Base-by-base conservation (phyloP, 2,113 vertebrate species). In the Hippocampus abdominalis region DNA sequence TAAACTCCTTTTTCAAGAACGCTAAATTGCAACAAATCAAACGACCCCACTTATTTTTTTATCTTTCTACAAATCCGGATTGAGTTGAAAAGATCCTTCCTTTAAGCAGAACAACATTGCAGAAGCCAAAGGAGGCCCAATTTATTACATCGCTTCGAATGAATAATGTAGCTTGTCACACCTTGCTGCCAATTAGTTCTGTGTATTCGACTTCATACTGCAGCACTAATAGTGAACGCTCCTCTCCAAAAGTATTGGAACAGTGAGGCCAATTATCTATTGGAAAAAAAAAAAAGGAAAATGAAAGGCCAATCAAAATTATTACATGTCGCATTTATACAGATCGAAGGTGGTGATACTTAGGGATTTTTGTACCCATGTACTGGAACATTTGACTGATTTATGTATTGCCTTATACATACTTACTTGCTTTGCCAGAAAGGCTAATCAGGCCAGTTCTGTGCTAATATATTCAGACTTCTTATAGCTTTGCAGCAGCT, bases 91-190 rank as follows among this genome's bases (percentile, higher is more conserved):
- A 42, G n/a, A 4, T 39, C 12, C 5, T 75, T 57, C 16, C 57
- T 68, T 49, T 49, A 20, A 49, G 15, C 16, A 49, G 46, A 18
- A 49, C 16, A 20, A 16, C 4, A 5, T 40, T 39, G 70, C 44
- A 72, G 71, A 68, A 46, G 25, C 12, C 25, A 25, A 11, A 53
- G 73, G 72, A 67, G 42, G 69, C 72, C 25, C 87, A 60, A 82
- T 88, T 80, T 81, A 68, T 69, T 86, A 76, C 68, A 7, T 18
- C 1, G 66, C 62, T 16, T 71, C 84, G 88, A 88, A 90, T 90
- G 83, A 88, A 84, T 72, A 29, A 8, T 0, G 16, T 36, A 27
- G 73, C 21, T 44, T 77, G 62, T 85, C 67, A 68, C 83, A 77
- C 29, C 15, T 40, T 63, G 73, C 21, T 81, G 81, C 69, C 56